Percentiles rank a stretch among this genome's conserved stretches.
phyloP scores from a whole-genome alignment of 2,888 invertebrate species.

The Thymelicus acteon region DNA sequence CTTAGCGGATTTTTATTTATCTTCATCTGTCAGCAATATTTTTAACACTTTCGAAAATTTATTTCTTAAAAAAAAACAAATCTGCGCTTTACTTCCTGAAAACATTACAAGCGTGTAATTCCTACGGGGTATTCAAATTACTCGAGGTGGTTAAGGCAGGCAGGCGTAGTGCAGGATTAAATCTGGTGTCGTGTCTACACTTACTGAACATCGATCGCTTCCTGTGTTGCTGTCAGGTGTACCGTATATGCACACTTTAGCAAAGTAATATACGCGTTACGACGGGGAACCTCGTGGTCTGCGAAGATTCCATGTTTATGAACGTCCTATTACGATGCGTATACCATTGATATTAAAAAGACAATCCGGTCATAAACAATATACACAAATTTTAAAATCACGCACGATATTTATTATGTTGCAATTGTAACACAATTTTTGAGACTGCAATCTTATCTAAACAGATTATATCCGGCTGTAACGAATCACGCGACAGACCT shows the following conservation, averaged over 20 bases:
- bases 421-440: neutral
- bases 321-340: neutral
- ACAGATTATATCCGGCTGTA: constrained; percentile 16
- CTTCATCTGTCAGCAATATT: neutral
- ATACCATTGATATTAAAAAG: neutral
- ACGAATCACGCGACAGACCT: constrained; percentile 22
- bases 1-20: neutral
- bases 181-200: constrained; percentile 56
- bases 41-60: too few species aligned
- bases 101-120: neutral
- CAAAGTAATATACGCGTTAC: constrained; percentile 43
- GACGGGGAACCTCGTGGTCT: constrained; percentile 53
- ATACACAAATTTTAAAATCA: neutral
- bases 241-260: constrained; percentile 26
- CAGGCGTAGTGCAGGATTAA: constrained; percentile 44
- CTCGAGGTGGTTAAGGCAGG: neutral
- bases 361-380: neutral
- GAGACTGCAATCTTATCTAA: constrained; percentile 19
- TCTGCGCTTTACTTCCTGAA: too few species aligned
- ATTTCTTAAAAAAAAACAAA: too few species aligned
- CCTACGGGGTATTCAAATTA: neutral
- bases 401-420: neutral
- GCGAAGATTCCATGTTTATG: constrained; percentile 43
- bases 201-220: constrained; percentile 65
- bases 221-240: constrained; percentile 46